Evolutionary conservation across 2,888 invertebrate species (phyloP).

Genomic region (Parnassius glacialis): DNA sequence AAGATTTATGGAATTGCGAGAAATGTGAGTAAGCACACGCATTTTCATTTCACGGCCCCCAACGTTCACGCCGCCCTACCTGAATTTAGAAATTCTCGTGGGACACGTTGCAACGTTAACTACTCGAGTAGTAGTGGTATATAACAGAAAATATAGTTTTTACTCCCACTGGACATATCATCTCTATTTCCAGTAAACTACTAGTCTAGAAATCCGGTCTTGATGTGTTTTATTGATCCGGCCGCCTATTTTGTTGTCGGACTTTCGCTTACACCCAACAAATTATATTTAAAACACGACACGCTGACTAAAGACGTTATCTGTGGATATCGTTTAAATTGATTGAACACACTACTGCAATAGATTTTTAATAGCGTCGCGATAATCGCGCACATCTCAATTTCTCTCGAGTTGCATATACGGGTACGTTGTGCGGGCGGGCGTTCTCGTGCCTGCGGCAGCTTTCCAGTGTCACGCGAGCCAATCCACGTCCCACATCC

Average conservation of each 20-base stretch:
- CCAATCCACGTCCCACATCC: constrained; percentile 41
- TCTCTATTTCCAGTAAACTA: no score
- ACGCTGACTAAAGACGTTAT: constrained; percentile 34
- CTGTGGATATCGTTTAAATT: constrained; percentile 38
- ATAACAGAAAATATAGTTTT: constrained; percentile 42
- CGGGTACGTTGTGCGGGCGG: constrained; percentile 27
- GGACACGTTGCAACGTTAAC: constrained; percentile 58
- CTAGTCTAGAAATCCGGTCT: constrained; percentile 36
- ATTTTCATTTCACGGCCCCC: constrained; percentile 51
- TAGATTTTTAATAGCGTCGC: constrained; percentile 42
- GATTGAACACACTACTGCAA: constrained; percentile 38
- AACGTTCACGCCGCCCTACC: constrained; percentile 52
- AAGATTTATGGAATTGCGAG: constrained; percentile 47
- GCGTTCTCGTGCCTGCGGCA: constrained; percentile 18
- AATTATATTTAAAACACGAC: constrained; percentile 33
- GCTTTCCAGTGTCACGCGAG: constrained; percentile 41
- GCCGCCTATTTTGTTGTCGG: constrained; percentile 30
- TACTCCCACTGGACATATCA: constrained; percentile 32
- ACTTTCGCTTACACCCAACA: constrained; percentile 37
- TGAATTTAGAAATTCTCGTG: constrained; percentile 66
- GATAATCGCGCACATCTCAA: constrained; percentile 46
- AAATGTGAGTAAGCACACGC: constrained; percentile 37
- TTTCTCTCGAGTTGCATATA: constrained; percentile 39
- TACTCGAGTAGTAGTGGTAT: constrained; percentile 32
- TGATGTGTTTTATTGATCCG: constrained; percentile 32